Evolutionary conservation across 2,888 invertebrate genomes (phyloP).

Genomic region (Auanema sp.): DNA sequence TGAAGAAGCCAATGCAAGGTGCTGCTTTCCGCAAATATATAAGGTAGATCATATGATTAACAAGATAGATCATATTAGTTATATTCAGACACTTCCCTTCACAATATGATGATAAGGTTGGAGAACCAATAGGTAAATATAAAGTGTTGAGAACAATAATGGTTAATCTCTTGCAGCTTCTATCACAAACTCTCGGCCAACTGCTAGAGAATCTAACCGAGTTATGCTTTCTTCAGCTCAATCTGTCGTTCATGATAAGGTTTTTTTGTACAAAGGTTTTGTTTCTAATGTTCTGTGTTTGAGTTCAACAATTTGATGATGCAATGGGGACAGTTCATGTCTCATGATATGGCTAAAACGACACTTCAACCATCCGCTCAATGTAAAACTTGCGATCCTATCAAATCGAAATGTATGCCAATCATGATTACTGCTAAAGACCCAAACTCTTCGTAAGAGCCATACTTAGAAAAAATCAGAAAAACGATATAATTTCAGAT

Average conservation of each 20-base stretch:
- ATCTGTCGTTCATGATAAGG: slow-evolving; percentile 52
- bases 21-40: slow-evolving; percentile 78
- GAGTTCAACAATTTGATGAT: slow-evolving; percentile 63
- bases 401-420: slow-evolving; percentile 60
- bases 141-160: background rate
- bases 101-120: slow-evolving; percentile 60
- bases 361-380: slow-evolving; percentile 58
- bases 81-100: slow-evolving; percentile 57
- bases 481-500: slow-evolving; percentile 29
- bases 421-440: slow-evolving; percentile 58
- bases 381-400: slow-evolving; percentile 54
- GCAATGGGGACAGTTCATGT: slow-evolving; percentile 64
- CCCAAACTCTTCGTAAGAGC: slow-evolving; percentile 50
- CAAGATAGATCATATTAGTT: too few relatives aligned
- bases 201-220: slow-evolving; percentile 55
- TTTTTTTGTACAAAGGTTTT: slow-evolving; percentile 3
- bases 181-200: slow-evolving; percentile 42
- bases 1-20: slow-evolving; percentile 86
- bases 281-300: slow-evolving; percentile 5
- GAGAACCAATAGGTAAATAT: slow-evolving; percentile 57
- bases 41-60: too few relatives aligned
- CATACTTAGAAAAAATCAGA: background rate
- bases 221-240: slow-evolving; percentile 59
- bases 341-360: slow-evolving; percentile 62
- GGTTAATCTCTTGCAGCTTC: slow-evolving; percentile 31